Percentiles rank a stretch among this genome's conserved stretches.
Evolutionary conservation across 2,888 invertebrate genomes (phyloP).

Genomic region (Lithodes maja): DNA sequence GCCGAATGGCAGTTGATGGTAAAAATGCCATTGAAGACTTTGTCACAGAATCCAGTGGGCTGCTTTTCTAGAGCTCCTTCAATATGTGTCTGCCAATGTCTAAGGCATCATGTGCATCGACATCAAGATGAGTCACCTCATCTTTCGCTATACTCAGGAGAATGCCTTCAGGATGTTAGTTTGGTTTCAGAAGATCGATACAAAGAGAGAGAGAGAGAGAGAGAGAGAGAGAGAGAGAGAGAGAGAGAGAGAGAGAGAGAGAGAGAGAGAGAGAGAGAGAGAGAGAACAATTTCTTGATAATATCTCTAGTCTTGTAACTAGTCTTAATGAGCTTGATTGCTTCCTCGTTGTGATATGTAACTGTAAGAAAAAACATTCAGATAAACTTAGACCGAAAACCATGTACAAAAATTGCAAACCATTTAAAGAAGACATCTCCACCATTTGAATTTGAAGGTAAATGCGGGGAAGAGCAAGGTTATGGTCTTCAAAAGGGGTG

Average conservation of each 20-base stretch:
- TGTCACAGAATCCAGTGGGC: constrained; percentile 21
- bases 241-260: too few relatives aligned
- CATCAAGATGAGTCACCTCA: background rate
- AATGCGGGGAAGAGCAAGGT: too few relatives aligned
- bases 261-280: background rate
- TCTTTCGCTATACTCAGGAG: background rate
- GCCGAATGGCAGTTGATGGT: background rate
- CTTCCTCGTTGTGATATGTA: background rate
- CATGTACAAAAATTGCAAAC: too few relatives aligned
- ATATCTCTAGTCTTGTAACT: background rate
- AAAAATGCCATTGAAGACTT: constrained; percentile 9
- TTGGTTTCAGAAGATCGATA: background rate
- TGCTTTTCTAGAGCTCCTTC: background rate
- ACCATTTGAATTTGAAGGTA: too few relatives aligned
- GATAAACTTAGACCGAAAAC: too few relatives aligned
- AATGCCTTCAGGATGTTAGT: background rate
- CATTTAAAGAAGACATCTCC: too few relatives aligned
- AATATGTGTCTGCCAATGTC: background rate
- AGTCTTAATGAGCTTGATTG: background rate
- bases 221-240: background rate
- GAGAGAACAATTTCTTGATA: background rate
- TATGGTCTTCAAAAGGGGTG: too few relatives aligned
- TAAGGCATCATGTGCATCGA: background rate
- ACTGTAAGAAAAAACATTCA: too few relatives aligned
- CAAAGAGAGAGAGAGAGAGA: background rate